phyloP scores from a whole-genome alignment of 2,113 vertebrate species.

The Tauraco erythrolophus region DNA sequence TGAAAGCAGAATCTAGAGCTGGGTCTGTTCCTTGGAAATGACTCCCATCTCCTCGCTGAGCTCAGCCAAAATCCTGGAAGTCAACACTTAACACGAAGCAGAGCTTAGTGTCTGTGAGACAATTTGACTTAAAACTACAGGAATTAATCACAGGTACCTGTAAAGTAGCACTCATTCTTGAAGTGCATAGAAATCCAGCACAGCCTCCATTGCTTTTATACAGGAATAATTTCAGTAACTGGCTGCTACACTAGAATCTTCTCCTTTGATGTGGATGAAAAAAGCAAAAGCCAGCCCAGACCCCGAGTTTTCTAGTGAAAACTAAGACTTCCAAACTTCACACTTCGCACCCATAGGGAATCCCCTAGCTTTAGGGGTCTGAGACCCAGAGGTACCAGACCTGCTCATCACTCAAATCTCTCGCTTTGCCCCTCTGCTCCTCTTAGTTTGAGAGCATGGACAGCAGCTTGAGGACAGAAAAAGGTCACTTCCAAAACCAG shows the following conservation, averaged over 20 bases:
- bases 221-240: background rate
- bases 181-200: background rate
- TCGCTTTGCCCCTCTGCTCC: background rate
- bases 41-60: background rate
- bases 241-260: background rate
- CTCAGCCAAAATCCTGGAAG: background rate
- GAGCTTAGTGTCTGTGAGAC: background rate
- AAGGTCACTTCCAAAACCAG: background rate
- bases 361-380: background rate
- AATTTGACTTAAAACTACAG: background rate
- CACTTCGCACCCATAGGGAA: background rate
- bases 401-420: background rate
- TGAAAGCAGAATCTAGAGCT: conserved; percentile 4
- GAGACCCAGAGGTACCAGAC: background rate
- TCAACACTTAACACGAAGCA: background rate
- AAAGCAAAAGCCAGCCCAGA: background rate
- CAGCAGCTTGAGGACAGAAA: background rate
- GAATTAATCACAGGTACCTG: background rate
- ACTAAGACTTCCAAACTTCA: background rate
- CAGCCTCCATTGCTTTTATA: background rate
- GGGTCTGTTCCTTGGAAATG: background rate
- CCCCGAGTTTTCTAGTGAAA: background rate
- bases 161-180: background rate
- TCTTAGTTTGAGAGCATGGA: background rate
- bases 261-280: background rate